A percentile compares a stretch with the other conserved stretches of the same genome.
Conservation (phyloP, 92 coral and sea anemone species). For the Palythoa heliodiscus region DNA sequence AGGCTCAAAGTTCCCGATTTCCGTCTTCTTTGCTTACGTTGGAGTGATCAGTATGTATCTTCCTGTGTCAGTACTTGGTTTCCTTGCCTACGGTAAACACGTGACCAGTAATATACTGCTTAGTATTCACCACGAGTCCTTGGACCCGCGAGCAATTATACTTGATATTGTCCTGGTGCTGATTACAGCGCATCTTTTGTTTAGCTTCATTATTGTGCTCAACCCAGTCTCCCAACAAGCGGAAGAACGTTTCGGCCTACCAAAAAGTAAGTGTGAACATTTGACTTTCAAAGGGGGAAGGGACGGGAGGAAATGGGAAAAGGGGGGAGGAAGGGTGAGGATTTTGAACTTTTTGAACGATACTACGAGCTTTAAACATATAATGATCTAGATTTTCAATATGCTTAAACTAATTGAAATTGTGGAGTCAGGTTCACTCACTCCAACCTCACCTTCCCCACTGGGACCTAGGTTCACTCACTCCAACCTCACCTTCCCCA, state of each 20-base stretch:
- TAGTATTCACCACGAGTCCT: slow-evolving; percentile 43
- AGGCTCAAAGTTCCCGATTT: slow-evolving; percentile 66
- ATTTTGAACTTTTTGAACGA: background rate
- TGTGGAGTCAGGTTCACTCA: too few relatives aligned
- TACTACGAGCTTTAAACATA: too few relatives aligned
- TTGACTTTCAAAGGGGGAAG: background rate
- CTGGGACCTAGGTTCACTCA: too few relatives aligned
- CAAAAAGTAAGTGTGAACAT: slow-evolving; percentile 56
- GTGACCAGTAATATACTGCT: slow-evolving; percentile 71
- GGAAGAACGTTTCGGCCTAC: slow-evolving; percentile 73
- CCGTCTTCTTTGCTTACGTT: slow-evolving; percentile 74
- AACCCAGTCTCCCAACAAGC: slow-evolving; percentile 94
- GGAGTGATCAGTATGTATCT: slow-evolving; percentile 81
- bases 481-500: too few relatives aligned
- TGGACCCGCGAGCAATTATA: slow-evolving; percentile 50
- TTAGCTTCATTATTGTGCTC: slow-evolving; percentile 88
- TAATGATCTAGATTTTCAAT: too few relatives aligned
- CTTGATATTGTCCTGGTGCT: slow-evolving; percentile 70
- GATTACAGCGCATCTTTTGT: slow-evolving; percentile 81
- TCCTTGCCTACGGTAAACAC: slow-evolving; percentile 73
- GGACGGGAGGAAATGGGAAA: background rate
- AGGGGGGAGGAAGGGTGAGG: background rate
- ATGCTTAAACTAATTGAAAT: too few relatives aligned
- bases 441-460: too few relatives aligned
- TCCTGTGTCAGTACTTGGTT: slow-evolving; percentile 86